Conservation (phyloP, 1,140 invertebrate species). For the Trinorchestia longiramus region DNA sequence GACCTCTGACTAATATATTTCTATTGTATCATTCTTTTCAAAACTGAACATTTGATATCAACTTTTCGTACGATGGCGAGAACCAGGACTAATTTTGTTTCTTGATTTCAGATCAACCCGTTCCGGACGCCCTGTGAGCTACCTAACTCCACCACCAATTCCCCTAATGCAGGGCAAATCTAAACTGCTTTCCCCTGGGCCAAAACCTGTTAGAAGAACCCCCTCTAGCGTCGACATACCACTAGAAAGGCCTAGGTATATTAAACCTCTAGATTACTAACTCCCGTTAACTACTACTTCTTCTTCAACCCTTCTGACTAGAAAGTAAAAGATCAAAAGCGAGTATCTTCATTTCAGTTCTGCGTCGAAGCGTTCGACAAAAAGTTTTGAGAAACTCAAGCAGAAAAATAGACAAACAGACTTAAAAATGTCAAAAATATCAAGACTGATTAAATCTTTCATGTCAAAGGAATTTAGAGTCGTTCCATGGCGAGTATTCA, state of each 20-base stretch:
- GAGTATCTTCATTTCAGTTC: not conserved
- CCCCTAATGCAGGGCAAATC: slow-evolving; percentile 29
- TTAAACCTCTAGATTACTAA: slow-evolving; percentile 50
- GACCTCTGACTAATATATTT: too few relatives aligned
- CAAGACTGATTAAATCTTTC: not conserved
- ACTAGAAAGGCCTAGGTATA: slow-evolving; percentile 49
- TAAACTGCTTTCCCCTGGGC: not conserved
- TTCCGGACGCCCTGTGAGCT: slow-evolving; percentile 20
- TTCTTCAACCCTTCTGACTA: not conserved
- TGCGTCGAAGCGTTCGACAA: not conserved
- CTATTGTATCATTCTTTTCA: too few relatives aligned
- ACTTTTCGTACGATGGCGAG: too few relatives aligned
- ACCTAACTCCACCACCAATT: not conserved
- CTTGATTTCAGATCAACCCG: not conserved
- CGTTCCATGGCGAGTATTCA: not conserved
- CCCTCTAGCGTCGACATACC: slow-evolving; percentile 47
- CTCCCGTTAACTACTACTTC: not conserved
- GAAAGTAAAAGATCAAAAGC: not conserved
- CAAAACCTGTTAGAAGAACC: slow-evolving; percentile 3
- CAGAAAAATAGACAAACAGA: not conserved
- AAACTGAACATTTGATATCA: too few relatives aligned
- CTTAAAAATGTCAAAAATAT: not conserved
- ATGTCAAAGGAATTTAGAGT: not conserved
- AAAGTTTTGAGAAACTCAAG: not conserved
- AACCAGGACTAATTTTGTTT: not conserved